These are phyloP conservation scores for Nettapus auritus DNA, from an alignment of 2,113 vertebrate species.

Conservation along the genomic window DNA sequence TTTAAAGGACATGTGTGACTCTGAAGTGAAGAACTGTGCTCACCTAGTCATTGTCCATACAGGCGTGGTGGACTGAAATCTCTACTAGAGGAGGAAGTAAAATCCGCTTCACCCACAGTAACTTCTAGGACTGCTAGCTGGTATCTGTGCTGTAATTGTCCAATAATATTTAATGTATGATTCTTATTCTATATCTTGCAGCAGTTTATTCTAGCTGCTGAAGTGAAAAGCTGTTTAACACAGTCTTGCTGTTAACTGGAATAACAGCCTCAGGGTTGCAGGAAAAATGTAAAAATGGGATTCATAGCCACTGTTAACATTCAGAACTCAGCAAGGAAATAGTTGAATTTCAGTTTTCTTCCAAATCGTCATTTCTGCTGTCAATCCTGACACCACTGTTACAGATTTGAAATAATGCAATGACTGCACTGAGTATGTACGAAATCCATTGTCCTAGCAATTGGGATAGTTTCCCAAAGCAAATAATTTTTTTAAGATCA, in stretches of 20 bases:
- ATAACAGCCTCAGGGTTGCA: neutral
- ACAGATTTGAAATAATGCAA: neutral
- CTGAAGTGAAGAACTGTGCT: neutral
- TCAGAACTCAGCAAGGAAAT: neutral
- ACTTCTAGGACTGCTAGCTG: neutral
- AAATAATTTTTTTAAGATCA: neutral
- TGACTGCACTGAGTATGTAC: neutral
- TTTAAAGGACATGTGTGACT: neutral
- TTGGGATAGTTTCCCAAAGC: neutral
- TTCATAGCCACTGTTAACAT: neutral
- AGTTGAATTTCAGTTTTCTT: neutral
- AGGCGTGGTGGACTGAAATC: neutral
- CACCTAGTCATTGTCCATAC: neutral
- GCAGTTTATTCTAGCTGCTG: neutral
- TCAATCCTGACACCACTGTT: neutral
- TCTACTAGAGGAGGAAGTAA: neutral
- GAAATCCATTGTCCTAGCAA: neutral
- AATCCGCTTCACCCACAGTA: neutral
- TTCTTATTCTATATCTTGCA: neutral
- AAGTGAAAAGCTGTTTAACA: neutral
- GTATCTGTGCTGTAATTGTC: neutral
- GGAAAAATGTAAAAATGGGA: neutral
- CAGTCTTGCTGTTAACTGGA: neutral
- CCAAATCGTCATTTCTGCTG: neutral
- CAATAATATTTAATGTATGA: neutral